phyloP scores from a whole-genome alignment of 2,797 vertebrate genomes.

The Gephyroberyx darwinii region DNA sequence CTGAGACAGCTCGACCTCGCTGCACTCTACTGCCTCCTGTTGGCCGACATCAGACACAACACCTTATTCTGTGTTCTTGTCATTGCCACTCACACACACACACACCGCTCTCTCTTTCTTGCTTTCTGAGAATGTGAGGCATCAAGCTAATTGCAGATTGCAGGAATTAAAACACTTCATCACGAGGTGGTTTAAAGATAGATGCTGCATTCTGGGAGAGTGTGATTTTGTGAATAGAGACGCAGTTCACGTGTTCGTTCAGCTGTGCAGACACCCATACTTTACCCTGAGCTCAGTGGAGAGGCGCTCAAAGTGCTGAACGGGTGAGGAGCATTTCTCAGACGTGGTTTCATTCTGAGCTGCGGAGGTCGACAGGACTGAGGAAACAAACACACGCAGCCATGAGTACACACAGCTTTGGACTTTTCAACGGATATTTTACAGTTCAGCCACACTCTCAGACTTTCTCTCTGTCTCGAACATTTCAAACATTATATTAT shows the following conservation, averaged over 20 bases:
- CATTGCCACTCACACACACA: not conserved
- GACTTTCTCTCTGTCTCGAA: not conserved
- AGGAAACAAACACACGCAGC: not conserved
- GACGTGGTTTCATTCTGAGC: not conserved
- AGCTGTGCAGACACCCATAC: not conserved
- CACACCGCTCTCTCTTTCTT: not conserved
- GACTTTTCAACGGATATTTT: not conserved
- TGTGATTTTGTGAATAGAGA: no score
- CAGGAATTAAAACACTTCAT: not conserved
- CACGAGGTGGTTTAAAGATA: no score
- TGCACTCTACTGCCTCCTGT: constrained; percentile 58
- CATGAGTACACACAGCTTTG: not conserved
- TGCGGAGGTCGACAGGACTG: constrained; percentile 37
- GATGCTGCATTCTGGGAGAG: no score
- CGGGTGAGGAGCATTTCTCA: constrained; percentile 8
- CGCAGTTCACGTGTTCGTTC: no score
- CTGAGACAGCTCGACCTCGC: accelerated
- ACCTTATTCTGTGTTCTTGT: not conserved
- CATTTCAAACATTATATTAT: not conserved
- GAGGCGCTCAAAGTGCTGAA: constrained; percentile 12
- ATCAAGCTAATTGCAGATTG: not conserved
- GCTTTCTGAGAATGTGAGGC: accelerated
- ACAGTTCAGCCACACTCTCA: not conserved
- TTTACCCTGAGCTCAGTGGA: constrained; percentile 56
- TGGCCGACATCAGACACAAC: constrained; percentile 17